Base-by-base conservation (phyloP, 2,797 vertebrate species). In the Rallus crepitans region DNA sequence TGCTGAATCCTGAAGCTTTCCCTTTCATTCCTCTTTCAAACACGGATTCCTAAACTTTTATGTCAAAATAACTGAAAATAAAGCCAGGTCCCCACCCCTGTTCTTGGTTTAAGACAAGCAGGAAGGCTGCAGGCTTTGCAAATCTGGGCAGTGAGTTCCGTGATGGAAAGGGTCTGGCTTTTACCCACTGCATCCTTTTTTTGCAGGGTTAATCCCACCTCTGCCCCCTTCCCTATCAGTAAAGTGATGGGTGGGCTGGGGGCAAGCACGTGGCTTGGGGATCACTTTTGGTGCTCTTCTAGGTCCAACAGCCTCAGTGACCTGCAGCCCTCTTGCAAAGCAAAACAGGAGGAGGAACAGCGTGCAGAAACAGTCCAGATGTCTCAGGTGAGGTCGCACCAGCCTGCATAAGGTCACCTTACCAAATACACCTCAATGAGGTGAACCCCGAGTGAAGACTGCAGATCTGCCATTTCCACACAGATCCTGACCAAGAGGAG, bases 261-360 rank as follows among this genome's bases (percentile, higher is more conserved):
- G 55, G 15, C 27, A 75, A 72, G 6, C 15, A 47, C 0, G 0
- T 18, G 13, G 24, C 17, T 33, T 40, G 13, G 27, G 63, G 27
- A 52, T 39, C 12, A 55, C 5, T 63, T 61, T 64, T 4, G 5
- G 6, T 59, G 33, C 56, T 57, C 48, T 21, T 27, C 8, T 33
- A 59, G 35, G 48, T 78, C 53, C 52, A 15, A 48, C 13, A 63
- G 23, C 28, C 39, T 28, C 76, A 28, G 55, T 1, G 7, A 85
- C 18, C 25, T 59, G 25, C 37, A 75, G 57, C 18, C 18, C 33
- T 40, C 72, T 10, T 21, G 28, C 19, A 71, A 66, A 68, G 15
- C 53, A 55, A 33, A 76, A 14, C 3, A 0, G n/a, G 59, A 82
- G 9, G 27, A 35, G 87, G 24, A 71, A 47, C 15, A 85, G 30